A percentile compares a stretch with the other conserved stretches of the same genome.
These are phyloP conservation scores for Ceryle rudis DNA, from an alignment of 2,797 vertebrate species.

Conservation along the genomic window DNA sequence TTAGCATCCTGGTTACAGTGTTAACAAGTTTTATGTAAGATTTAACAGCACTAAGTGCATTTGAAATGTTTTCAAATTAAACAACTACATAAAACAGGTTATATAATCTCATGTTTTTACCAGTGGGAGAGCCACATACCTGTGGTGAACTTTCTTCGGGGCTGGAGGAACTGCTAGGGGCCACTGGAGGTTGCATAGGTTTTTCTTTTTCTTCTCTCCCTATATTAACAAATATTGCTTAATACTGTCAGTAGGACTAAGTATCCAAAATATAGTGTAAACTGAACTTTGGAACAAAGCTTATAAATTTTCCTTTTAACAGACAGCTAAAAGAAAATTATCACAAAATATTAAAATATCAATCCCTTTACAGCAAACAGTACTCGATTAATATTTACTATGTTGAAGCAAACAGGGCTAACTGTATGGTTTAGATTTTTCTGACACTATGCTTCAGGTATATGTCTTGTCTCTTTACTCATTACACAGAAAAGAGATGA, in stretches of 20 bases:
- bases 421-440: background rate
- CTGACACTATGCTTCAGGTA: background rate
- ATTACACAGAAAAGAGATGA: background rate
- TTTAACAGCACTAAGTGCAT: background rate
- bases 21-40: background rate
- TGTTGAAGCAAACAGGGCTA: background rate
- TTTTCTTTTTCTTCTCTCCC: conserved; percentile 69
- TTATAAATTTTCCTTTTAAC: background rate
- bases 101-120: background rate
- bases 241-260: background rate
- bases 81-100: background rate
- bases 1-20: background rate
- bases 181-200: background rate
- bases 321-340: conserved; percentile 1
- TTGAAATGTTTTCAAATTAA: background rate
- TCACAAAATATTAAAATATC: background rate
- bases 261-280: conserved; percentile 16
- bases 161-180: conserved; percentile 52
- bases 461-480: background rate
- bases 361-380: background rate
- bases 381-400: background rate
- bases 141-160: conserved; percentile 62
- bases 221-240: conserved; percentile 60
- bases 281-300: background rate
- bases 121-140: conserved; percentile 53